These are phyloP conservation scores for Hydrolagus colliei DNA, from an alignment of 2,797 vertebrate species.

Conservation along the genomic window DNA sequence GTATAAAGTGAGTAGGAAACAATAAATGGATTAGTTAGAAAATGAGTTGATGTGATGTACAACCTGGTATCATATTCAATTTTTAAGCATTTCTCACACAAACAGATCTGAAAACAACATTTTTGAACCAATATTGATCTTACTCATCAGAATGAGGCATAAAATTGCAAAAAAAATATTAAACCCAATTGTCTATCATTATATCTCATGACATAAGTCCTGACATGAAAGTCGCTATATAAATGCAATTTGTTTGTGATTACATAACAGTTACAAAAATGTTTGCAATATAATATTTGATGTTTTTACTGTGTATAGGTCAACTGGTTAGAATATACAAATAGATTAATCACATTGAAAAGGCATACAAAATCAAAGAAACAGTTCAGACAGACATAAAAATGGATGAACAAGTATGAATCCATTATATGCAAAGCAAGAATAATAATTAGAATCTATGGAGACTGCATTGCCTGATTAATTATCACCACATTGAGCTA, in stretches of 20 bases:
- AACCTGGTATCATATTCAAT: no score
- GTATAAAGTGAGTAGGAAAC: background rate
- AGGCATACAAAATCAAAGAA: background rate
- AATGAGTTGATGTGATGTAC: background rate
- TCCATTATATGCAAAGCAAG: background rate
- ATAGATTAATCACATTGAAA: background rate
- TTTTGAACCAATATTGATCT: no score
- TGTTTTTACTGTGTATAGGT: background rate
- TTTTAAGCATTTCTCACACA: no score
- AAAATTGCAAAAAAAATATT: no score
- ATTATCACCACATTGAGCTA: slow-evolving; percentile 4
- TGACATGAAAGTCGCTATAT: no score
- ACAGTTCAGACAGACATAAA: background rate
- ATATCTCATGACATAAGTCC: no score
- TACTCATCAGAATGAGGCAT: no score
- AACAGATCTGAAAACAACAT: no score
- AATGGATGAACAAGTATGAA: slow-evolving; percentile 3
- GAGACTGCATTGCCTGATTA: background rate
- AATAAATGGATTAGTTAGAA: background rate
- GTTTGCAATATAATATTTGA: no score
- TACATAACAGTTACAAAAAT: no score
- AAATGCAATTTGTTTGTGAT: no score
- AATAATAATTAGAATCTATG: slow-evolving; percentile 8
- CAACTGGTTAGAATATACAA: background rate
- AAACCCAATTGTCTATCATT: no score